Conservation (phyloP, 2,888 invertebrate species). For the Pantelozetes paolii region DNA sequence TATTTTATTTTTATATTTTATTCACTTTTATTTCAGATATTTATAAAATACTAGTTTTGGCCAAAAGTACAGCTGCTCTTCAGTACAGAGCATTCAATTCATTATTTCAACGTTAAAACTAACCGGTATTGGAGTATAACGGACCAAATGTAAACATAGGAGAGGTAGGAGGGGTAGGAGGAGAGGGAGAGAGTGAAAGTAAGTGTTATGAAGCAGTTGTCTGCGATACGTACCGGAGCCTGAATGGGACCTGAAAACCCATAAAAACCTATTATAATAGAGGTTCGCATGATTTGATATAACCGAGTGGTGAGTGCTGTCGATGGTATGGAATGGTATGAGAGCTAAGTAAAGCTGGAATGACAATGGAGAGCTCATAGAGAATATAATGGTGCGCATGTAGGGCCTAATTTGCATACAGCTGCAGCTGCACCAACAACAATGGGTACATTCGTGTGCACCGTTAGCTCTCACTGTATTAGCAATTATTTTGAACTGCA, state of each 20-base stretch:
- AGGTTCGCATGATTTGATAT: slow-evolving; percentile 4
- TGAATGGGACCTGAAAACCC: slow-evolving; percentile 7
- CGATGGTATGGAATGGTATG: slow-evolving; percentile 16
- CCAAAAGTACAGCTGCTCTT: slow-evolving; percentile 14
- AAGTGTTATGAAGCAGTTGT: slow-evolving; percentile 4
- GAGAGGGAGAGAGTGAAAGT: neutral
- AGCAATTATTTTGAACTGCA: neutral
- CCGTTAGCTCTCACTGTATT: neutral
- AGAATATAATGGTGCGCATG: slow-evolving; percentile 17
- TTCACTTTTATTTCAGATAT: too few relatives aligned
- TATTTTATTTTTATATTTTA: too few relatives aligned
- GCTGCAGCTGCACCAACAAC: slow-evolving; percentile 30
- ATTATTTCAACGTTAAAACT: neutral
- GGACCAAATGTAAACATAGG: neutral
- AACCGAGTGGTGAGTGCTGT: slow-evolving; percentile 16
- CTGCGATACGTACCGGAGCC: slow-evolving; percentile 16
- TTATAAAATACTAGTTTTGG: too few relatives aligned
- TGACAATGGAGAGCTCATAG: slow-evolving; percentile 1
- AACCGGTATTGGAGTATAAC: neutral
- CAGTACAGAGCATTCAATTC: neutral
- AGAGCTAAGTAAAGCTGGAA: slow-evolving; percentile 9
- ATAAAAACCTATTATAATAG: slow-evolving; percentile 19
- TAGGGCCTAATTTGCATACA: slow-evolving; percentile 25
- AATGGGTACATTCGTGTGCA: slow-evolving; percentile 4
- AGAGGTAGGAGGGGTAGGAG: neutral